Conservation (phyloP, 2,888 invertebrate species). For the Eupithecia subumbrata region DNA sequence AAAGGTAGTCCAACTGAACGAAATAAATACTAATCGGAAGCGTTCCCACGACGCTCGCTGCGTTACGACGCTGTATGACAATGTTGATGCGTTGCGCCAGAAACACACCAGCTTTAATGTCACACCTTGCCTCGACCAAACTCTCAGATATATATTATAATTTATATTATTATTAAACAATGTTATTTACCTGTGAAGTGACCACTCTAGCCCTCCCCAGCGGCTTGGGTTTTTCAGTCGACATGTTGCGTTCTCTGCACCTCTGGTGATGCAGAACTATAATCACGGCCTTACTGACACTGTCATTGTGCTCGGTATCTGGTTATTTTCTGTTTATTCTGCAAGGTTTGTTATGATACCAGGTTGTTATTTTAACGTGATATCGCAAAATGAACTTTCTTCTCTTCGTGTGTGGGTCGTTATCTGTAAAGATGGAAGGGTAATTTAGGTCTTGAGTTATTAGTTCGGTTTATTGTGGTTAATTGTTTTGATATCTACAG, state of each 20-base stretch:
- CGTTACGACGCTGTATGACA: too few species aligned
- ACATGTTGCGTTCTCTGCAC: conserved; percentile 36
- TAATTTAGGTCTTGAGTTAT: conserved; percentile 8
- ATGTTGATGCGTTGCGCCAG: too few species aligned
- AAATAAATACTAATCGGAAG: too few species aligned
- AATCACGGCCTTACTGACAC: background rate
- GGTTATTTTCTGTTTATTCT: conserved; percentile 21
- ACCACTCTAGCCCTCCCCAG: conserved; percentile 53
- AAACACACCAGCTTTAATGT: too few species aligned
- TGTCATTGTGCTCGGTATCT: background rate
- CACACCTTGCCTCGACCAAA: too few species aligned
- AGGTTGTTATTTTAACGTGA: background rate
- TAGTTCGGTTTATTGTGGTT: background rate
- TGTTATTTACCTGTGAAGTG: conserved; percentile 55
- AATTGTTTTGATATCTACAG: background rate
- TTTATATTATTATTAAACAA: background rate
- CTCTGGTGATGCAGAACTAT: background rate
- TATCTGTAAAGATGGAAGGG: conserved; percentile 23
- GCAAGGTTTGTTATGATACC: conserved; percentile 21
- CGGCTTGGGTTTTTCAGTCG: conserved; percentile 38
- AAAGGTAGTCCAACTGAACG: too few species aligned
- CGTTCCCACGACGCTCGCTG: too few species aligned
- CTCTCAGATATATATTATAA: too few species aligned
- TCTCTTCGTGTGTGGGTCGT: background rate
- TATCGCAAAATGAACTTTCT: conserved; percentile 16